Percentiles rank a stretch among this genome's conserved stretches.
phyloP scores from a whole-genome alignment of 2,797 vertebrate species.

The Protosalanx chinensis region DNA sequence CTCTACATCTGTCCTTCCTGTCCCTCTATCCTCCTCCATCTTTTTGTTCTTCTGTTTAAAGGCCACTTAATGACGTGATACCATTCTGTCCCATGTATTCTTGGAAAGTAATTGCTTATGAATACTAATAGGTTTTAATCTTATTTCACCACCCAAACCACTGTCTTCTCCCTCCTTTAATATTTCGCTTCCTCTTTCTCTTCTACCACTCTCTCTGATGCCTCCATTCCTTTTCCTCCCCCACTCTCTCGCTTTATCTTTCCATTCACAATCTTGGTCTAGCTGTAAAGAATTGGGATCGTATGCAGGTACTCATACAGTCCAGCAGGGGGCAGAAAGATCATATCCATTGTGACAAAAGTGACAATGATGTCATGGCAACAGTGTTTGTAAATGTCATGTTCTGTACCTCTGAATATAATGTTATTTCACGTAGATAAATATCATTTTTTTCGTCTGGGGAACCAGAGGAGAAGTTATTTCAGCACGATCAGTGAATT shows the following conservation, averaged over 20 bases:
- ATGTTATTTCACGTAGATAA: too few relatives aligned
- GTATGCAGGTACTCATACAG: not conserved
- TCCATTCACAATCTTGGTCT: not conserved
- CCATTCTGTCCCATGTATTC: not conserved
- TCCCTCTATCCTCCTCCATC: too few relatives aligned
- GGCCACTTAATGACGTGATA: too few relatives aligned
- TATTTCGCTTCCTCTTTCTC: not conserved
- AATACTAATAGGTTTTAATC: not conserved
- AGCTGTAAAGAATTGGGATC: not conserved
- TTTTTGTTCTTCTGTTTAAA: too few relatives aligned
- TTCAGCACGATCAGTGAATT: not conserved
- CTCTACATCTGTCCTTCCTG: too few relatives aligned
- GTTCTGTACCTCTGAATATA: not conserved
- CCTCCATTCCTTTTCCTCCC: not conserved
- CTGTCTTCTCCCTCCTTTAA: not conserved
- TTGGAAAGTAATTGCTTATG: not conserved
- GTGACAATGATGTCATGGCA: not conserved
- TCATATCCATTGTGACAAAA: not conserved
- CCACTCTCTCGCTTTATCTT: not conserved
- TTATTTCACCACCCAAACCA: too few relatives aligned
- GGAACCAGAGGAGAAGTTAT: not conserved
- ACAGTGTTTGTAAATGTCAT: not conserved
- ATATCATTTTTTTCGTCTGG: too few relatives aligned
- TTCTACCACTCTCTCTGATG: not conserved
- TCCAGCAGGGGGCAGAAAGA: not conserved